phyloP scores from a whole-genome alignment of 2,113 vertebrate species.

The Archocentrus centrarchus region DNA sequence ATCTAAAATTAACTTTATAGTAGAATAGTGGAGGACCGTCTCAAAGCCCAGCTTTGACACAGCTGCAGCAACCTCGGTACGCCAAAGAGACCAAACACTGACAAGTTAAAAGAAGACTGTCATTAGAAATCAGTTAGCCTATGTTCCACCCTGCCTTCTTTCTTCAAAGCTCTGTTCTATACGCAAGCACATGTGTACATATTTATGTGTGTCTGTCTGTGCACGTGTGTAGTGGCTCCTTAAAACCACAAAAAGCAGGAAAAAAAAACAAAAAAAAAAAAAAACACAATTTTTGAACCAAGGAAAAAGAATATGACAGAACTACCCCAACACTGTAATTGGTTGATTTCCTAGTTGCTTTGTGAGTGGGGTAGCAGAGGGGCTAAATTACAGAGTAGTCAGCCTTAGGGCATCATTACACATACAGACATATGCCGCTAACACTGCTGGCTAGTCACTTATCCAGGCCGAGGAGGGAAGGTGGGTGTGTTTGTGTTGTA shows the following conservation, averaged over 20 bases:
- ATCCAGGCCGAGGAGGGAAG: slow-evolving; percentile 57
- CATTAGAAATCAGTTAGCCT: slow-evolving; percentile 67
- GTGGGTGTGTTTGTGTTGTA: slow-evolving; percentile 64
- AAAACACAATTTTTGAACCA: slow-evolving; percentile 36
- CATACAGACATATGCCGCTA: slow-evolving; percentile 61
- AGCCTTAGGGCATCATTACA: slow-evolving; percentile 69
- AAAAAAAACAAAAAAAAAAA: slow-evolving; percentile 16
- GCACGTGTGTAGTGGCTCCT: slow-evolving; percentile 16
- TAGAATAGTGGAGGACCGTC: background rate
- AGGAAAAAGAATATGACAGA: slow-evolving; percentile 57
- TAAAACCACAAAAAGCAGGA: slow-evolving; percentile 46
- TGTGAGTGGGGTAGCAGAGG: slow-evolving; percentile 60
- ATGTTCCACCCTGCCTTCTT: slow-evolving; percentile 49
- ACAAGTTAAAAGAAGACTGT: slow-evolving; percentile 55
- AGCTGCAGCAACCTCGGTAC: slow-evolving; percentile 58
- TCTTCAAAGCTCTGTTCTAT: slow-evolving; percentile 47
- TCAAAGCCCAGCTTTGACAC: slow-evolving; percentile 23
- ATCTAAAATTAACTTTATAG: slow-evolving; percentile 13
- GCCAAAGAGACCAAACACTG: slow-evolving; percentile 56
- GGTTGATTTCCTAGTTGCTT: slow-evolving; percentile 71
- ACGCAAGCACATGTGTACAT: background rate
- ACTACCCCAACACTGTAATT: slow-evolving; percentile 67
- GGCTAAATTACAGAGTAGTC: slow-evolving; percentile 76
- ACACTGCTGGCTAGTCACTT: slow-evolving; percentile 64
- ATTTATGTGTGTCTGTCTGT: background rate